Evolutionary conservation across 2,888 invertebrate genomes (phyloP), one percentile per base, ranked within the genome.

Genomic region (Cephus pygmeus): DNA sequence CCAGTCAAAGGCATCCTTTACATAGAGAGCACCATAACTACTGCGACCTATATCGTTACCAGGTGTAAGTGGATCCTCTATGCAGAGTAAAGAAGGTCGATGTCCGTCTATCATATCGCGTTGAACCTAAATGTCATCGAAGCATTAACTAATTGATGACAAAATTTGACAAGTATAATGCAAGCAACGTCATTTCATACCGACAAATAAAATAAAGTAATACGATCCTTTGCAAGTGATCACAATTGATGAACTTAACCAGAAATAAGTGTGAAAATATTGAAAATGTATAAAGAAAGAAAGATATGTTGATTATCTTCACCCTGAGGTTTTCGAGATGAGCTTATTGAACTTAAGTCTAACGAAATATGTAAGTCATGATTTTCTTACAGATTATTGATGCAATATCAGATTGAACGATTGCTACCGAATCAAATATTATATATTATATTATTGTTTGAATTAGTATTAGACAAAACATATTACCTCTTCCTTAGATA

Each of bases 11-110:
- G 99, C 98, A 92, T 97, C 96, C 91, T 97, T 96, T 87, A 95
- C 95, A 90, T 96, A 96, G 86, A 98, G 93, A 82, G 97, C 97
- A 79, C 98, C 98, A 92, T 98, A 99, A 88, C 98, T 98, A 91
- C 98, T 98, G 86, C 98, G 95, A 12, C 99, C 99, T 91, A 99
- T 99, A 92, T 99, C 99, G 92, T 99, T 99, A 83, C 96, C 98
- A 30, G 98, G 95, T 81, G 97, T 97, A 73, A 99, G 94, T 34
- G 99, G 99, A 93, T 99, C 99, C 93, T 99, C 99, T 86, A 99
- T 99, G 91, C 98, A 99, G 83, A 99, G 93, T 90, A 99, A 93
- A 82, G 98, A 98, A 34, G 98, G 98, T 75, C 98, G 94, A 92
- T 98, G 97, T 0, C 98, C 98, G 92, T 98, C 97, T 85, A 96